These are phyloP conservation scores for Patella ulyssiponensis DNA, from an alignment of 2,888 invertebrate genomes.

Conservation along the genomic window DNA sequence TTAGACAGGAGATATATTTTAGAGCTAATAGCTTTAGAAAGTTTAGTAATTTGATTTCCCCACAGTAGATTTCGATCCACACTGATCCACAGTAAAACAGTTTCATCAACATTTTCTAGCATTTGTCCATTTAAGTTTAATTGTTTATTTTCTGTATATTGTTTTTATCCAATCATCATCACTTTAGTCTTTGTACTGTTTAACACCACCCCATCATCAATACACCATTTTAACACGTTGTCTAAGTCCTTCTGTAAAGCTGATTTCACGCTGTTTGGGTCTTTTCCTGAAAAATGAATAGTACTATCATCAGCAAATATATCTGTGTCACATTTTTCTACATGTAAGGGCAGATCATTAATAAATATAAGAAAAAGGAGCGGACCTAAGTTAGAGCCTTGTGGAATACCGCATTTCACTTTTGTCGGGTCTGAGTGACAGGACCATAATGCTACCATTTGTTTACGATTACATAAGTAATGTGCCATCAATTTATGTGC, in stretches of 20 bases:
- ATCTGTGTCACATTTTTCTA: neutral
- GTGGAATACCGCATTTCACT: neutral
- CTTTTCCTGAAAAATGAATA: neutral
- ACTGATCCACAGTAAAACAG: neutral
- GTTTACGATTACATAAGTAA: neutral
- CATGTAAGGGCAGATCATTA: neutral
- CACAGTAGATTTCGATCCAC: neutral
- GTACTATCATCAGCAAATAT: neutral
- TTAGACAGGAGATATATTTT: neutral
- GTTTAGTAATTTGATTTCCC: neutral
- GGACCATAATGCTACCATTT: neutral
- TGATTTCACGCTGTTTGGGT: neutral
- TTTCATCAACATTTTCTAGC: neutral
- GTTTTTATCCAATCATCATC: neutral
- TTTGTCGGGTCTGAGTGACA: neutral
- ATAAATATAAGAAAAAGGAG: neutral
- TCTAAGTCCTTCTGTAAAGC: neutral
- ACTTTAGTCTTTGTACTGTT: neutral
- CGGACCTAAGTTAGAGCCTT: neutral
- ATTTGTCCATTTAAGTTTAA: neutral
- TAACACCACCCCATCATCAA: constrained; percentile 2
- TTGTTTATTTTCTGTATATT: neutral
- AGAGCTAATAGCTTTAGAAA: neutral
- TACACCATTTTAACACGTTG: neutral
- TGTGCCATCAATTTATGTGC: neutral